These are phyloP conservation scores for Liposcelis brunnea DNA, from an alignment of 2,888 invertebrate genomes.

Conservation along the genomic window DNA sequence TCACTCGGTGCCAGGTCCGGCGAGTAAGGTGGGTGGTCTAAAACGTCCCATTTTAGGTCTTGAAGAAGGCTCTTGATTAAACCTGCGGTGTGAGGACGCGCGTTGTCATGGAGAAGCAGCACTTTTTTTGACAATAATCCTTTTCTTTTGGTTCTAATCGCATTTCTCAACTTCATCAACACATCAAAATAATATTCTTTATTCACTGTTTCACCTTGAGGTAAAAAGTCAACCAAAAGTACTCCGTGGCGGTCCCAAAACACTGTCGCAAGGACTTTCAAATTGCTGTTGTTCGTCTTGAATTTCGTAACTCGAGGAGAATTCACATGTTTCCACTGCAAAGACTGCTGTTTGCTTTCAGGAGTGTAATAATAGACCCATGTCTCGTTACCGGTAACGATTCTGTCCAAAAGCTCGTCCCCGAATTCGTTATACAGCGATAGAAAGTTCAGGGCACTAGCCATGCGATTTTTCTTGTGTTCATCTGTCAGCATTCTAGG, in stretches of 20 bases:
- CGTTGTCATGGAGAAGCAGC: no score
- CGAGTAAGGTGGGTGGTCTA: no score
- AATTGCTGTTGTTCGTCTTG: not conserved
- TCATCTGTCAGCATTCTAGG: constrained; percentile 12
- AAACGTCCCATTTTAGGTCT: no score
- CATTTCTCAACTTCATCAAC: no score
- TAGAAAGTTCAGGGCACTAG: constrained; percentile 2
- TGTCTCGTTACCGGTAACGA: constrained; percentile 12
- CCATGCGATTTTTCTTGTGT: constrained; percentile 11
- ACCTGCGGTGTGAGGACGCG: no score
- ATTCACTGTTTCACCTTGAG: constrained; percentile 5
- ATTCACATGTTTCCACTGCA: constrained; percentile 1
- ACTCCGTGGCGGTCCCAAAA: constrained; percentile 10
- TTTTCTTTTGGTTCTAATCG: no score
- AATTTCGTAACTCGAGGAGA: constrained; percentile 5
- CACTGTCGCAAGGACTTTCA: constrained; percentile 10
- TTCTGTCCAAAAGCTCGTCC: constrained; percentile 1
- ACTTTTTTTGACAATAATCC: no score
- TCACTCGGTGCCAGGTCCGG: no score
- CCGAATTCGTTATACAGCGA: not conserved
- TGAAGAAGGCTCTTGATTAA: no score
- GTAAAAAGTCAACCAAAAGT: constrained; percentile 9
- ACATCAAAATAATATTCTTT: constrained; percentile 1
- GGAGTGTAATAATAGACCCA: constrained; percentile 11
- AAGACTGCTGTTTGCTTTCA: constrained; percentile 7